These are phyloP conservation scores for Squalus acanthias DNA, from an alignment of 2,797 vertebrate species.

Conservation along the genomic window DNA sequence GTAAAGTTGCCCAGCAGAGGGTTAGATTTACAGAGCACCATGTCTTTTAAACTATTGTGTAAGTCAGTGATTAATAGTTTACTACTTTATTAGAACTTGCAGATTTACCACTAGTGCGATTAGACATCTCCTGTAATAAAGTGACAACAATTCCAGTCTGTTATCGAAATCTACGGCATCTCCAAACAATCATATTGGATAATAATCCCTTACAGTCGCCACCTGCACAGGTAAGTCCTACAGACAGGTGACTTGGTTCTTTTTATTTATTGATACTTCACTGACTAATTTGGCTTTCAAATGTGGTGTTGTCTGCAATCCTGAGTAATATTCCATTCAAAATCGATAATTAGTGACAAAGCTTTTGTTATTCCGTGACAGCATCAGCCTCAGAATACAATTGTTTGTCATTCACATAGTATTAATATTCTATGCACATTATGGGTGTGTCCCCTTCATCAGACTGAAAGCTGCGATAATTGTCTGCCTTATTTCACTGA, in stretches of 20 bases:
- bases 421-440: not conserved
- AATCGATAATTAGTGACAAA: not conserved
- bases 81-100: slow-evolving; percentile 70
- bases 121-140: slow-evolving; percentile 97
- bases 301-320: not conserved
- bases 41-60: slow-evolving; percentile 4
- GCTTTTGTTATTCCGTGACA: not conserved
- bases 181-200: slow-evolving; percentile 85
- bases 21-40: not conserved
- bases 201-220: slow-evolving; percentile 92
- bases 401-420: no score
- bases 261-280: not conserved
- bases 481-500: not conserved
- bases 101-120: slow-evolving; percentile 82
- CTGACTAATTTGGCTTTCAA: not conserved
- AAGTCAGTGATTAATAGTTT: slow-evolving; percentile 25
- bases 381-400: no score
- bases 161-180: slow-evolving; percentile 79
- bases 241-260: not conserved
- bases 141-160: slow-evolving; percentile 84
- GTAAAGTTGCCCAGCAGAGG: not conserved
- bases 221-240: slow-evolving; percentile 79
- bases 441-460: not conserved
- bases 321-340: not conserved
- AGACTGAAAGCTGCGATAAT: not conserved